Evolutionary conservation across 53 echinoderm and acorn worm genomes (phyloP), one percentile per base, ranked within the genome.

Genomic region (Zoroaster sp.): DNA sequence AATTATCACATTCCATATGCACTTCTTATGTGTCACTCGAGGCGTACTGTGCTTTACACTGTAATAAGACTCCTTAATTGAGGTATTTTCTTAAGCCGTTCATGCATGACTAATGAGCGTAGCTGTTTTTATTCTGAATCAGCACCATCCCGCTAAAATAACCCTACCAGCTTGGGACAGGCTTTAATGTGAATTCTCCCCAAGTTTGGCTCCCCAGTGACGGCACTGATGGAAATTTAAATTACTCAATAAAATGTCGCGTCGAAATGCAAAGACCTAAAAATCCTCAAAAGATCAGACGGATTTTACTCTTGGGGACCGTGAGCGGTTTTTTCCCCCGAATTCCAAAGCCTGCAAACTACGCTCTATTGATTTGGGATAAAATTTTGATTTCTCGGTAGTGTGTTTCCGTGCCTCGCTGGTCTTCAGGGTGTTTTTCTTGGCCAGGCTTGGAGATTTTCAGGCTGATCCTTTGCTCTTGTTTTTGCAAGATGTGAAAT

Each of bases 331-430:
- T 69, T 69, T 32, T 40, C 11, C 70, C 38, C 46, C n/a, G 10
- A 46, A 17, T 35, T 35, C 38, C 69, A 69, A 14, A 70, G 37
- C 69, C 85, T 35, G 40, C 41, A 21, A 46, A 70, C 44, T 30
- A 21, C 70, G 66, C 35, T 34, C 31, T 85, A 85, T 85, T 85
- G 85, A 85, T 85, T 85, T 70, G 85, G 71, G 85, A 85, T 85
- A 85, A 85, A 85, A 85, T 85, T 85, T 69, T 85, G 85, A 85
- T 85, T 85, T 85, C 85, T 85, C 49, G n/a, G 40, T 46, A 49
- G 49, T 45, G 70, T 18, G 85, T 46, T 71, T 70, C 70, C 69
- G 85, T 35, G 85, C 85, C 69, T 36, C 46, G 47, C 43, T 85
- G 85, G 85, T 85, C 71, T 40, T 59, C 23, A 49, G 51, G 83